Conservation (phyloP, 2,113 vertebrate genomes). For the Typhlomys cinereus region DNA sequence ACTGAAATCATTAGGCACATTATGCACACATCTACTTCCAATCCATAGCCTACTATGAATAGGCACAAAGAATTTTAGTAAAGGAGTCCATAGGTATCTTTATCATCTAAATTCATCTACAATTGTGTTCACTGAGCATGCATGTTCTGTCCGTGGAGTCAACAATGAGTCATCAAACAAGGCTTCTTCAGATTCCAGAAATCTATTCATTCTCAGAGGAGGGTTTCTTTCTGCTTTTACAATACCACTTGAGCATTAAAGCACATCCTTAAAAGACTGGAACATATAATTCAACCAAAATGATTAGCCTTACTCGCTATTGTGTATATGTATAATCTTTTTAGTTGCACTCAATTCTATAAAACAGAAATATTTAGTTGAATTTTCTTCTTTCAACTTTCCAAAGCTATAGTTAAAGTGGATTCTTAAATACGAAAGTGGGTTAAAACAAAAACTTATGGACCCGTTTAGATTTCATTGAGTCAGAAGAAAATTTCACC, state of each 20-base stretch:
- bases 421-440: neutral
- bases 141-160: constrained; percentile 33
- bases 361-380: constrained; percentile 44
- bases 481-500: constrained; percentile 37
- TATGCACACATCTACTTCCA: neutral
- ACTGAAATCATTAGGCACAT: neutral
- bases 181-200: constrained; percentile 31
- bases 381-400: constrained; percentile 29
- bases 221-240: constrained; percentile 29
- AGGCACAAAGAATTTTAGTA: constrained; percentile 32
- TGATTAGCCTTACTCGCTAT: constrained; percentile 32
- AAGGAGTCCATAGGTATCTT: constrained; percentile 45
- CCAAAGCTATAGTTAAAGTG: constrained; percentile 43
- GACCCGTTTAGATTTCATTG: constrained; percentile 14
- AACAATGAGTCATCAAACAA: neutral
- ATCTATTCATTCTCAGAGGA: neutral
- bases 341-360: constrained; percentile 53
- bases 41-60: neutral
- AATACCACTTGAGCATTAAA: neutral
- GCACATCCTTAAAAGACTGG: neutral
- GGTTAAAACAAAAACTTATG: constrained; percentile 16
- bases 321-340: constrained; percentile 17
- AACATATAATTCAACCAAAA: constrained; percentile 27
- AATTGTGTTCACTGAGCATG: constrained; percentile 9
- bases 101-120: constrained; percentile 56